Percentiles rank a stretch among this genome's conserved stretches.
These are phyloP conservation scores for Palaemon carinicauda DNA, from an alignment of 1,140 invertebrate species.

Conservation along the genomic window DNA sequence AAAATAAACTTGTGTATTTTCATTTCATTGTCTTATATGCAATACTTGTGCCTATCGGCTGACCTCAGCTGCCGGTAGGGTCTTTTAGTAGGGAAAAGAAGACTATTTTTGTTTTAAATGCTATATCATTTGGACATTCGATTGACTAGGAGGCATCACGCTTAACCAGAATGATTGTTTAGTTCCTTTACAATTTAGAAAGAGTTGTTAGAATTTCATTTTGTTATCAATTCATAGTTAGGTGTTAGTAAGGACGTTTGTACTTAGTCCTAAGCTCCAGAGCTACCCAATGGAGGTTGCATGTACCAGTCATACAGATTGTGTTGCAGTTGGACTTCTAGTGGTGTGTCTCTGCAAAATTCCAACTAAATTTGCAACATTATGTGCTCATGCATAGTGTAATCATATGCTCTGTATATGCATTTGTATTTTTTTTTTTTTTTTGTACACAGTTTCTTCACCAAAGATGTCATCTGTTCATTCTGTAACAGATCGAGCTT, in stretches of 20 bases:
- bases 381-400: not conserved
- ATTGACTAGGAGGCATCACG: slow-evolving; percentile 6
- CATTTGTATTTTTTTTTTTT: too few species aligned
- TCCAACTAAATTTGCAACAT: not conserved
- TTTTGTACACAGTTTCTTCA: too few species aligned
- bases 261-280: not conserved
- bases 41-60: too few species aligned
- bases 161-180: slow-evolving; percentile 12
- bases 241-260: slow-evolving; percentile 13
- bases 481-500: too few species aligned
- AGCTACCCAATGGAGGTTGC: slow-evolving; percentile 17
- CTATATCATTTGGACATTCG: not conserved
- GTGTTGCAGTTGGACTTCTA: slow-evolving; percentile 21
- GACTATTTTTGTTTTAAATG: not conserved
- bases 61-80: not conserved
- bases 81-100: too few species aligned
- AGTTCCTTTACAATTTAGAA: slow-evolving; percentile 20
- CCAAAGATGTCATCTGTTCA: too few species aligned
- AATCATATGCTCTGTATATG: too few species aligned
- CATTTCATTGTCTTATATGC: not conserved
- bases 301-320: slow-evolving; percentile 9
- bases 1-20: not conserved
- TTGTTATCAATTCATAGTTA: slow-evolving; percentile 36
- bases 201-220: slow-evolving; percentile 34
- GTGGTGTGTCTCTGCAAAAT: not conserved